phyloP scores from a whole-genome alignment of 2,888 invertebrate genomes.

The Yponomeuta malinellus region DNA sequence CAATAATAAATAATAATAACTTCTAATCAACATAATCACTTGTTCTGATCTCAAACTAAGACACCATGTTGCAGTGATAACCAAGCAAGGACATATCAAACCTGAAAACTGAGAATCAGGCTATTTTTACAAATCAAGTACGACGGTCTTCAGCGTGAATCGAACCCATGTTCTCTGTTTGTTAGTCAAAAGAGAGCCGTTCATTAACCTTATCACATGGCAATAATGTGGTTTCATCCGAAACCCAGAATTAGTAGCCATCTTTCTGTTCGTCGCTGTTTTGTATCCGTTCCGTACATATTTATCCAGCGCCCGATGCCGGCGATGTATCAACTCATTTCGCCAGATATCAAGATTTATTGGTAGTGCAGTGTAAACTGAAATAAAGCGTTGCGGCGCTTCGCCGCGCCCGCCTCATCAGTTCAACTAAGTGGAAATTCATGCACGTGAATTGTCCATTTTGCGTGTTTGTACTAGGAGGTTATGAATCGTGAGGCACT shows the following conservation, averaged over 20 bases:
- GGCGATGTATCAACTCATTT: conserved; percentile 3
- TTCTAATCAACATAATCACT: no score
- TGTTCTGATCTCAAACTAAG: no score
- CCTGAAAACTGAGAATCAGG: no score
- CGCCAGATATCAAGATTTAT: neutral
- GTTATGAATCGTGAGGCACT: neutral
- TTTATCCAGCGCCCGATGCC: neutral
- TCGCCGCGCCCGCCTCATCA: neutral
- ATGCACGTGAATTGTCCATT: neutral
- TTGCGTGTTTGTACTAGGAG: neutral
- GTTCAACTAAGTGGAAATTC: conserved; percentile 1
- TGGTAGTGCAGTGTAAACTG: neutral
- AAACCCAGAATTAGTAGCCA: neutral
- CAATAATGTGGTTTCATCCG: no score
- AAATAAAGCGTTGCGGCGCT: neutral
- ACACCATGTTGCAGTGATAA: no score
- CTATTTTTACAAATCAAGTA: no score
- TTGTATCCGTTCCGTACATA: neutral
- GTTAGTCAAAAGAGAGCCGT: no score
- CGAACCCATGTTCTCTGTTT: no score
- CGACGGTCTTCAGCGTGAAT: no score
- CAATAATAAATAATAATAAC: no score
- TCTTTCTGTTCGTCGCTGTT: neutral
- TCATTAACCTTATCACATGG: no score
- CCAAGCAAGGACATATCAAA: no score